Conservation (phyloP, 2,888 invertebrate genomes). For the Frankliniella intonsa region DNA sequence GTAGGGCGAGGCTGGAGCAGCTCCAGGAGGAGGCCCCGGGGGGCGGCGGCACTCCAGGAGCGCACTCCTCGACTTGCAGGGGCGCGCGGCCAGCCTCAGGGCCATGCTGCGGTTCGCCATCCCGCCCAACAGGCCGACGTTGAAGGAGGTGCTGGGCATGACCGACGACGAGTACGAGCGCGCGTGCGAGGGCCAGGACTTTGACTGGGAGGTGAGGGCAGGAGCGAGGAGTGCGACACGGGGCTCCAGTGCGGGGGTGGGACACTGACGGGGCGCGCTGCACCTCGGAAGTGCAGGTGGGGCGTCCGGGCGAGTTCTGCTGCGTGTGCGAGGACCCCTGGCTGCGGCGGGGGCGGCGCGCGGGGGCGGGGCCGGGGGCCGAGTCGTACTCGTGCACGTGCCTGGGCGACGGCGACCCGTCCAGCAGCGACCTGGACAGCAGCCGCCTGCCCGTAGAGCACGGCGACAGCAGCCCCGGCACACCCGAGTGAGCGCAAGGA, state of each 20-base stretch:
- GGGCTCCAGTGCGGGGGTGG: background rate
- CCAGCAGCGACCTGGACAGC: background rate
- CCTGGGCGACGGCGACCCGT: background rate
- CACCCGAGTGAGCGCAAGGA: background rate
- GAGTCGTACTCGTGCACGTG: background rate
- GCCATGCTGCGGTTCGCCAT: background rate
- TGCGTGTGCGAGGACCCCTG: background rate
- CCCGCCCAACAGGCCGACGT: background rate
- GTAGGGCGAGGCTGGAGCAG: no score
- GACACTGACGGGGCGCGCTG: background rate
- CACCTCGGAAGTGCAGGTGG: no score
- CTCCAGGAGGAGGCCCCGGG: background rate
- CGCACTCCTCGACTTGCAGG: background rate
- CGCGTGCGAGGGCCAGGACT: background rate
- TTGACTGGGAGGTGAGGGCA: constrained; percentile 7
- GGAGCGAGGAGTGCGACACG: background rate
- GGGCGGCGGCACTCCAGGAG: background rate
- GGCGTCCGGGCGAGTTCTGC: background rate
- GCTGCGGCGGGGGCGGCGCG: background rate
- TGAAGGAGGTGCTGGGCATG: background rate
- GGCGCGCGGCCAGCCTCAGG: background rate
- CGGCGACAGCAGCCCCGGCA: background rate
- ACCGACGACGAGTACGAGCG: background rate
- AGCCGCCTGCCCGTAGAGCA: background rate
- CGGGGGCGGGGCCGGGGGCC: background rate